Percentiles rank a stretch among this genome's conserved stretches.
Conservation (phyloP, 53 echinoderm and acorn worm genomes). For the Mesocentrotus franciscanus region DNA sequence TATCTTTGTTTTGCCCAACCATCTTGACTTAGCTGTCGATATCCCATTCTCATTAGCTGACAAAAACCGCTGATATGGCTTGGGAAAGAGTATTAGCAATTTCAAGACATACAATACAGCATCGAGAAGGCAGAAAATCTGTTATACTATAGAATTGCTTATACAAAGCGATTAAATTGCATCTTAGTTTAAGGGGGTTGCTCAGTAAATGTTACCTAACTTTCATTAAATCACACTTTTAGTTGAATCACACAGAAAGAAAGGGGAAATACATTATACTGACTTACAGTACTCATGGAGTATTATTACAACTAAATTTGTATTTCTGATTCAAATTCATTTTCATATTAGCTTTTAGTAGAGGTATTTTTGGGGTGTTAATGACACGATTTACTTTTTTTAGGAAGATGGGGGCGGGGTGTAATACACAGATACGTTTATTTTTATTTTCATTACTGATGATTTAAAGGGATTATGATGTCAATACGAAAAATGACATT, state of each 20-base stretch:
- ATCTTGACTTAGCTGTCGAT: conserved; percentile 43
- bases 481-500: too few species aligned
- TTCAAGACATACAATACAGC: neutral
- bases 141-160: neutral
- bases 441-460: too few species aligned
- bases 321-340: neutral
- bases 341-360: neutral
- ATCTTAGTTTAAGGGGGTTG: neutral
- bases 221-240: too few species aligned
- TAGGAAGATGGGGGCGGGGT: too few species aligned
- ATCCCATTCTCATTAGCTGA: conserved; percentile 19
- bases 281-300: too few species aligned
- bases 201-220: neutral
- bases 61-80: neutral
- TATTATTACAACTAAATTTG: too few species aligned
- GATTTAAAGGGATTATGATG: too few species aligned
- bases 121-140: neutral
- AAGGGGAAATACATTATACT: too few species aligned
- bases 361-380: neutral
- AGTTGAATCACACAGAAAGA: too few species aligned
- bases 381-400: too few species aligned
- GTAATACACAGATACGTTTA: too few species aligned
- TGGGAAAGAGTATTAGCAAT: neutral
- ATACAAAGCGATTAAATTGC: neutral
- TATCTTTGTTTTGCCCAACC: conserved; percentile 32